Evolutionary conservation across 2,888 invertebrate species (phyloP).

Genomic region (Vandiemenella viatica): DNA sequence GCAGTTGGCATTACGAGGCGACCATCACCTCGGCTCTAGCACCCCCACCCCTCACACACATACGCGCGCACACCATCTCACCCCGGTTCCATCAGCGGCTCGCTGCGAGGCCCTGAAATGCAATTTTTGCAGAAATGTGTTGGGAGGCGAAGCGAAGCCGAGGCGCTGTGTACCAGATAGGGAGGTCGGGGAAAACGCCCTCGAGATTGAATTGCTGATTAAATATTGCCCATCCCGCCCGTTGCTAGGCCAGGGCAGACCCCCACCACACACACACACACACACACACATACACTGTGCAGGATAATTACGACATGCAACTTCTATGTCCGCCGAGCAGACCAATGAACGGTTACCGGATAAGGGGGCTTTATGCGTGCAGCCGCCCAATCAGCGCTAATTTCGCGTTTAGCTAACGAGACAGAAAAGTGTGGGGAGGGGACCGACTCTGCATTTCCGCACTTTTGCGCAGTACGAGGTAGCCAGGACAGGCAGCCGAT

Average conservation of each 20-base stretch:
- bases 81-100: background rate
- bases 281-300: background rate
- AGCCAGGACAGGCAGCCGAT: no score
- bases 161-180: background rate
- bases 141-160: background rate
- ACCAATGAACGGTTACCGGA: no score
- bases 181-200: background rate
- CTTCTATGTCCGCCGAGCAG: background rate
- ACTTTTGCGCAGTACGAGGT: no score
- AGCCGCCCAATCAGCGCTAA: background rate
- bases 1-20: no score
- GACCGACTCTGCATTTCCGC: no score
- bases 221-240: conserved; percentile 8
- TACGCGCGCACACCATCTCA: background rate
- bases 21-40: no score
- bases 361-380: no score
- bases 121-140: background rate
- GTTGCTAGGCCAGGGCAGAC: background rate
- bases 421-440: no score
- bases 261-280: background rate
- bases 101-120: background rate
- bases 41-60: background rate
- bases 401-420: background rate
- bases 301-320: background rate
- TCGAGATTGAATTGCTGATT: conserved; percentile 13